A percentile compares a stretch with the other conserved stretches of the same genome.
phyloP scores from a whole-genome alignment of 2,888 invertebrate species.

The Eutolmus rufibarbis region DNA sequence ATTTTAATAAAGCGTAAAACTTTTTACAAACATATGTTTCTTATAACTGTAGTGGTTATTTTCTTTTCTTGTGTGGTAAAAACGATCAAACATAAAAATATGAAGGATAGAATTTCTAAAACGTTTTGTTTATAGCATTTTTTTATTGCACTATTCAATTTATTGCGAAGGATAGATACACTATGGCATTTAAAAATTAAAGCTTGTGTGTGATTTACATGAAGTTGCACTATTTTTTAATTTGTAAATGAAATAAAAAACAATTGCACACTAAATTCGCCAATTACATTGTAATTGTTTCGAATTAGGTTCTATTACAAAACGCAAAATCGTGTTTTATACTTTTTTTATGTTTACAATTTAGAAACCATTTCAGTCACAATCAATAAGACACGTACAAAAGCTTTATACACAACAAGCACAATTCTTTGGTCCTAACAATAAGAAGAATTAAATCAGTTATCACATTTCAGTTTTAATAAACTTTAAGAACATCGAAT shows the following conservation, averaged over 20 bases:
- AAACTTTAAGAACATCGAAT: background rate
- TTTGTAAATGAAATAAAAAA: background rate
- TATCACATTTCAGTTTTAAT: slow-evolving; percentile 8
- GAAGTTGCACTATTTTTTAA: background rate
- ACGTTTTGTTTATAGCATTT: background rate
- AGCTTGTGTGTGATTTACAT: background rate
- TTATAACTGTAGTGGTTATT: slow-evolving; percentile 14
- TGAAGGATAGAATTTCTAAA: background rate
- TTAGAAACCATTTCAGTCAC: slow-evolving; percentile 21
- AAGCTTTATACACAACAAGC: slow-evolving; percentile 2
- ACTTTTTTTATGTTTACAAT: background rate
- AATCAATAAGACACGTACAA: slow-evolving; percentile 19
- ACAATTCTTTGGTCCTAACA: slow-evolving; percentile 7
- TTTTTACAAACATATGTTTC: slow-evolving; percentile 23
- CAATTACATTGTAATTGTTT: background rate
- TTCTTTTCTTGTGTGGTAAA: background rate
- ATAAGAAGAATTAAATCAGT: background rate
- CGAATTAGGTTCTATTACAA: background rate
- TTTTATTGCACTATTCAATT: background rate
- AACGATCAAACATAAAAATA: background rate
- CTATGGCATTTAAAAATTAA: background rate
- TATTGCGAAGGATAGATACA: background rate
- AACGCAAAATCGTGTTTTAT: background rate
- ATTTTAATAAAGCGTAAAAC: slow-evolving; percentile 22
- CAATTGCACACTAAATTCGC: background rate